Conservation (phyloP, 1,140 invertebrate species). For the Lanistes nyassanus region DNA sequence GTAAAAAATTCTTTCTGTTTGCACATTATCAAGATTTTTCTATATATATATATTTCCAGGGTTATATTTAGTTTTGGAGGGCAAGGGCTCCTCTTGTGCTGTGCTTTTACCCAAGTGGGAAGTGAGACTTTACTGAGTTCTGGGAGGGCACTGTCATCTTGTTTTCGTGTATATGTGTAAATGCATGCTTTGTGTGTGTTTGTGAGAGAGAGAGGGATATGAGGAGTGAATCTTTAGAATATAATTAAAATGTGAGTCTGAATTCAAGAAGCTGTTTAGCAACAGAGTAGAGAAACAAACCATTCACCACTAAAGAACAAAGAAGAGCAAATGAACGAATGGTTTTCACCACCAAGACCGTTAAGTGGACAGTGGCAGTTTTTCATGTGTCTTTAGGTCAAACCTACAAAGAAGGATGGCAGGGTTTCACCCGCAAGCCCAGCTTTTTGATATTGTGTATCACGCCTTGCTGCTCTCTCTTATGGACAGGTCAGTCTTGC, state of each 20-base stretch:
- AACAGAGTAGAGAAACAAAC: too few relatives aligned
- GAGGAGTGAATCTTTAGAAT: background rate
- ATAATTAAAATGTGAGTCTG: too few relatives aligned
- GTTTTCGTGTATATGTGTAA: background rate
- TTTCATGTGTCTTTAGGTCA: slow-evolving; percentile 38
- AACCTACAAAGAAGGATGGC: slow-evolving; percentile 56
- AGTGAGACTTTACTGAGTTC: too few relatives aligned
- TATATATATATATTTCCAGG: background rate
- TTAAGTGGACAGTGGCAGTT: too few relatives aligned
- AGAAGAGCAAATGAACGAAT: too few relatives aligned
- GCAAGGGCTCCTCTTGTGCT: background rate
- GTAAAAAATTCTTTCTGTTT: slow-evolving; percentile 32
- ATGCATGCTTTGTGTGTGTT: background rate
- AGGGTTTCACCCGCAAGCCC: slow-evolving; percentile 46
- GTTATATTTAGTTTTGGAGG: background rate
- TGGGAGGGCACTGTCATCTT: too few relatives aligned
- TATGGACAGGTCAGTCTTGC: slow-evolving; percentile 48
- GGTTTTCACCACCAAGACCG: too few relatives aligned
- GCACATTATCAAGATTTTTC: background rate
- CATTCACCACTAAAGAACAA: too few relatives aligned
- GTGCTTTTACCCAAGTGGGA: too few relatives aligned
- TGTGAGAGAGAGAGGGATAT: background rate
- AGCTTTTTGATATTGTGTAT: slow-evolving; percentile 58
- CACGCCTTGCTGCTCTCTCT: slow-evolving; percentile 51
- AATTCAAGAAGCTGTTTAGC: too few relatives aligned